These are phyloP conservation scores for Scomberomorus guttatus DNA, from an alignment of 2,797 vertebrate species.

Conservation along the genomic window DNA sequence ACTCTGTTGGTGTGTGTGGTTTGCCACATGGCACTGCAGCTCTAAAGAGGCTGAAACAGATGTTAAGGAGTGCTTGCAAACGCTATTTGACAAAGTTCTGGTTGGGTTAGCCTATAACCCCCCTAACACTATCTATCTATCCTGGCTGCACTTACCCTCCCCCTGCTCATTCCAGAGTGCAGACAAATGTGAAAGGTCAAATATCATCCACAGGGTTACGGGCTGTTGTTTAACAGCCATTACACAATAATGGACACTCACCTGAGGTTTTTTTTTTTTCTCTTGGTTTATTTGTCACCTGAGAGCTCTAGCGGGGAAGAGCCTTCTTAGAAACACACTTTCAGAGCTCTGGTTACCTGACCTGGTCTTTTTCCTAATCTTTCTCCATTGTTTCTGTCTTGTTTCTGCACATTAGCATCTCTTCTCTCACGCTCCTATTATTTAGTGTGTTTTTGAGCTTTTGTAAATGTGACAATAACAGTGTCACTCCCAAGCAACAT, in stretches of 20 bases:
- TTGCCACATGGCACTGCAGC: not conserved
- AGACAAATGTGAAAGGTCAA: slow-evolving; percentile 68
- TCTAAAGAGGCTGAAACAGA: slow-evolving; percentile 29
- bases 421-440: not conserved
- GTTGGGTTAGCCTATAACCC: slow-evolving; percentile 51
- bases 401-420: not conserved
- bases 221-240: slow-evolving; percentile 63
- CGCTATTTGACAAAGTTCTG: slow-evolving; percentile 29
- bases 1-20: slow-evolving; percentile 21
- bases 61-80: slow-evolving; percentile 18
- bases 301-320: slow-evolving; percentile 44
- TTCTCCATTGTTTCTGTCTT: slow-evolving; percentile 5
- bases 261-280: slow-evolving; percentile 51
- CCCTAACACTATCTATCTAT: slow-evolving; percentile 24
- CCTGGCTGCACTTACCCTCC: slow-evolving; percentile 11
- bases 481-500: not conserved
- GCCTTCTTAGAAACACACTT: slow-evolving; percentile 23
- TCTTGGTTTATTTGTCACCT: slow-evolving; percentile 64
- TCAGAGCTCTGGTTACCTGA: slow-evolving; percentile 41
- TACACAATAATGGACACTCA: slow-evolving; percentile 46
- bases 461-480: slow-evolving; percentile 1
- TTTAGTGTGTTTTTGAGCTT: not conserved
- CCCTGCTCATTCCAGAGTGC: slow-evolving; percentile 41
- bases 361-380: slow-evolving; percentile 9
- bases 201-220: slow-evolving; percentile 55